Conservation (phyloP, 2,888 invertebrate genomes). For the Dione juno region DNA sequence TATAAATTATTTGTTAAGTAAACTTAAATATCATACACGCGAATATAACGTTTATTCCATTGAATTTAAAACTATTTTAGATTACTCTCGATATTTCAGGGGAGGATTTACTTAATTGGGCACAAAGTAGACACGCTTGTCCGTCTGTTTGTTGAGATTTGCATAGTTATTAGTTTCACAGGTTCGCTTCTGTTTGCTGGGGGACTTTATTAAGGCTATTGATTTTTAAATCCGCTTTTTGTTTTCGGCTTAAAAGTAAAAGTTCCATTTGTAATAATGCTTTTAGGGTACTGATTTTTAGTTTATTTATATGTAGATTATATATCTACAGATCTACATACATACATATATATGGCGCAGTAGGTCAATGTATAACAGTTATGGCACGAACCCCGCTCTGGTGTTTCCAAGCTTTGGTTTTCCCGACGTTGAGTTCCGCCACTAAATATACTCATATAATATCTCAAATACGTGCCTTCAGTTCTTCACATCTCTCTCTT, state of each 20-base stretch:
- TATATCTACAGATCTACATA: not conserved
- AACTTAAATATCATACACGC: not conserved
- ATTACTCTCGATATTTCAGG: constrained; percentile 8
- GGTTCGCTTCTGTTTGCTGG: constrained; percentile 54
- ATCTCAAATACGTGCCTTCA: too few relatives aligned
- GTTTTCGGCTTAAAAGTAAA: constrained; percentile 1
- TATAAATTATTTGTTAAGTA: constrained; percentile 20
- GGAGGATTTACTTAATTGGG: constrained; percentile 43
- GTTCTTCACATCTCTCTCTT: too few relatives aligned
- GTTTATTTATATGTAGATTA: not conserved
- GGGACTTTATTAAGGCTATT: constrained; percentile 43
- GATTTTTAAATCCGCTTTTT: constrained; percentile 33
- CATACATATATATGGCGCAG: too few relatives aligned
- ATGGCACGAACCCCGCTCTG: too few relatives aligned
- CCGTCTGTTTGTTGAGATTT: constrained; percentile 69
- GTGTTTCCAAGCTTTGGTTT: too few relatives aligned
- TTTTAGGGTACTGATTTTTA: not conserved
- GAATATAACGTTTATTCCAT: constrained; percentile 2
- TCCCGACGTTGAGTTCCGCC: too few relatives aligned
- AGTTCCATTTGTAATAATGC: not conserved
- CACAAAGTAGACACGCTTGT: constrained; percentile 55
- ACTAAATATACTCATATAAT: too few relatives aligned
- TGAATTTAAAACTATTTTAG: constrained; percentile 12
- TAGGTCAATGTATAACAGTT: too few relatives aligned
- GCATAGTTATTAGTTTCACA: constrained; percentile 66